These are phyloP conservation scores for pig (Sus scrofa) DNA, from an alignment of 2,113 vertebrate genomes.

Conservation along the genomic window DNA sequence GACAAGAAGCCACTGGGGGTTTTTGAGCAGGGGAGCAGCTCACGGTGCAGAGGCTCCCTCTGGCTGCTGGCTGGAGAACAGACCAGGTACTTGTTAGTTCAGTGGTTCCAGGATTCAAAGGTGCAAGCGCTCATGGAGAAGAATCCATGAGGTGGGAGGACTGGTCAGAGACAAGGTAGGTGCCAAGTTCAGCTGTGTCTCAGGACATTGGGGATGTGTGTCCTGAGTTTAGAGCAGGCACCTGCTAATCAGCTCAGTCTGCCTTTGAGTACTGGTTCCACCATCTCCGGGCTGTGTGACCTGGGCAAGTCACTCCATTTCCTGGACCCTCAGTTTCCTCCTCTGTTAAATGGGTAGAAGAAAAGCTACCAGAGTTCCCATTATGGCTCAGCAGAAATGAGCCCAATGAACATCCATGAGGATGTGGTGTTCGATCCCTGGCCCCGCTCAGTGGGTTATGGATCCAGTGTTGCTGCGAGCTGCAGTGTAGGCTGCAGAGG, in stretches of 20 bases:
- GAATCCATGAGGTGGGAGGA: accelerated
- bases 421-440: too few species aligned
- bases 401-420: too few species aligned
- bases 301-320: too few species aligned
- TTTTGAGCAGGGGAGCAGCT: not conserved
- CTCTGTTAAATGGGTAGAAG: not conserved
- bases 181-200: not conserved
- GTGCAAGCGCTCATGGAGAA: too few species aligned
- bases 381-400: too few species aligned
- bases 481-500: too few species aligned
- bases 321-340: not conserved
- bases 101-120: not conserved
- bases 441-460: too few species aligned
- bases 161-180: not conserved
- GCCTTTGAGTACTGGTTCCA: not conserved
- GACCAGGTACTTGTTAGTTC: not conserved
- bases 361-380: not conserved
- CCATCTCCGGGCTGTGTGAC: not conserved
- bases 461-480: too few species aligned
- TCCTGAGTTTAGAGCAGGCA: not conserved
- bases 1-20: not conserved
- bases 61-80: not conserved
- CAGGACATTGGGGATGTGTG: not conserved
- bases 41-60: not conserved
- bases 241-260: not conserved